Conservation (phyloP, 2,888 invertebrate genomes). For the Stegophylla sp. region DNA sequence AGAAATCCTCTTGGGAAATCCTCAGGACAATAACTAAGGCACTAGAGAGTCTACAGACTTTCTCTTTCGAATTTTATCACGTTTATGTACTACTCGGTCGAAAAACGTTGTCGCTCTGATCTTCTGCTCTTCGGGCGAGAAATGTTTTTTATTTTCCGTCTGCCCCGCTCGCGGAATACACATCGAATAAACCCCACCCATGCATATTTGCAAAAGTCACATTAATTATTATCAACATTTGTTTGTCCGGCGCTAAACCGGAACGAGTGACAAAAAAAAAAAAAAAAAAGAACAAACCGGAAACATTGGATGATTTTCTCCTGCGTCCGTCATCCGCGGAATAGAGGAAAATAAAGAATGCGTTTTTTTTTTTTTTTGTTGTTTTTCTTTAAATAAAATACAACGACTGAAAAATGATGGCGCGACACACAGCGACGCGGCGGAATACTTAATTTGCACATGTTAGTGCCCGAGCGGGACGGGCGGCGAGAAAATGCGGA, state of each 20-base stretch:
- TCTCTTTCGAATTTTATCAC: conserved; percentile 31
- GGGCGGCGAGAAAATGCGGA: neutral
- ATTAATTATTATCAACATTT: conserved; percentile 22
- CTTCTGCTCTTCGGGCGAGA: neutral
- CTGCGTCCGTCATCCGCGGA: too few species aligned
- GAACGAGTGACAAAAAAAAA: neutral
- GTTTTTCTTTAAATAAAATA: conserved; percentile 1
- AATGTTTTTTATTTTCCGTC: neutral
- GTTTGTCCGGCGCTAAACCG: conserved; percentile 10
- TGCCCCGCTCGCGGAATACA: neutral
- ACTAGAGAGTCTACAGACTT: too few species aligned
- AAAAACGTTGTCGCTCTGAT: neutral
- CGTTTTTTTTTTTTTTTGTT: too few species aligned
- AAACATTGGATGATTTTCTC: conserved; percentile 12
- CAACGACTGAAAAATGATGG: neutral
- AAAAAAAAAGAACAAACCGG: neutral
- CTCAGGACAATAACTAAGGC: too few species aligned
- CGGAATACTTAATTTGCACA: conserved; percentile 41
- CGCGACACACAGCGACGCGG: neutral
- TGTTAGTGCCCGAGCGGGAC: neutral
- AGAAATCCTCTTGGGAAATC: too few species aligned
- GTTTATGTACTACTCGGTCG: conserved; percentile 7
- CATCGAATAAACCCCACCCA: neutral
- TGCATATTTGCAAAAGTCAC: neutral
- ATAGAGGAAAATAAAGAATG: neutral